Base-by-base conservation (phyloP, 2,888 invertebrate genomes). In the Caenorhabditis zanzibari region DNA sequence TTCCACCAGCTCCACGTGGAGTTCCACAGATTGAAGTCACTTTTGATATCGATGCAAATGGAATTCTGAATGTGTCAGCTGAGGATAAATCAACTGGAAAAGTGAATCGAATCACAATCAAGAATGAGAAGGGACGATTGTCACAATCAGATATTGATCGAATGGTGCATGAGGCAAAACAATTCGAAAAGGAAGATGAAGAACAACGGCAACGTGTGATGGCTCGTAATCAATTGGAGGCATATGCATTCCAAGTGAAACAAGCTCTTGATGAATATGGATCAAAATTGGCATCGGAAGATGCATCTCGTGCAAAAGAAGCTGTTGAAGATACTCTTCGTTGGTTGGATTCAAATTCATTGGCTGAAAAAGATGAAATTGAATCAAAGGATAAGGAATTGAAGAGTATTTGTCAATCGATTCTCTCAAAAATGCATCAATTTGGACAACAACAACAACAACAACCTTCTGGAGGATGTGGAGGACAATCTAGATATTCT, bases 91-190 rank as follows among this genome's bases (percentile, higher is more conserved):
- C 89, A 26, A 91, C 92, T 76, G 92, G 92, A 64, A 90, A 90
- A 71, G 76, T 82, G 41, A 91, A 91, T 63, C 58, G 81, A 52
- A 87, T 90, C 84, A 88, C 86, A 22, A 92, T 92, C 81, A 88
- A 83, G 68, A 92, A 92, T 77, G 92, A 91, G 77, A 96, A 96
- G 94, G 96, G 93, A 85, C 95, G 96, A 90, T 63, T 63, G 26
- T 95, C 95, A 92, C 96, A 96, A 94, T 96, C 96, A 93, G 96
- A 97, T 89, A 97, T 97, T 91, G 96, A 97, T 93, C 90, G 93
- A 28, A 94, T 94, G 94, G 96, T 96, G n/a, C 95, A 96, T 88
- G 97, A 97, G 91, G 96, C 97, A 0, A 96, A 97, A 93, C 96
- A 95, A 92, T 97, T 96, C 95, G 95, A 96, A 91, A 93, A 92